Evolutionary conservation across 2,888 invertebrate species (phyloP), one percentile per base, ranked within the genome.

Genomic region (Mylabris sibirica): DNA sequence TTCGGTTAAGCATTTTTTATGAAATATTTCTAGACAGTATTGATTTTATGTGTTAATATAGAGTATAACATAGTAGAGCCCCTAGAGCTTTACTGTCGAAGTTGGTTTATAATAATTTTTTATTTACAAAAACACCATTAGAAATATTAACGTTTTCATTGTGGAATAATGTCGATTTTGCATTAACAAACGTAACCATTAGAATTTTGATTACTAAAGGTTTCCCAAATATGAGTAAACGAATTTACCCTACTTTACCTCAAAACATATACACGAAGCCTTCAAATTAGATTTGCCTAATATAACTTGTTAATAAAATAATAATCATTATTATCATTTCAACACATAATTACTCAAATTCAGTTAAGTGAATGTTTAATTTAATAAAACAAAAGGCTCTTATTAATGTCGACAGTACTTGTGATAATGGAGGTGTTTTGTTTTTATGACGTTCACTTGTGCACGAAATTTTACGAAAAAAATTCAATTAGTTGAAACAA

Each of bases 381-480:
- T 53, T 53, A 53, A 53, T 24, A 24, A 53, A 53, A 53, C 24
- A 53, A 53, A 53, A 11, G 22, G 11, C 53, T 24, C 12, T 53
- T 53, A 20, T 53, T 53, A 24, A 24, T 53, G 53, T 24, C 24
- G 14, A 24, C 24, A 24, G 53, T 49, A 49, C 44, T 44, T 17
- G 44, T 44, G n/a, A 49, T 53, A 53, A 53, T 53, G 53, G 22
- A 24, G 12, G 20, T 53, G 53, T 49, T 53, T 53, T 53, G 53
- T 53, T 53, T 53, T 53, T 53, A 22, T 53, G 20, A 22, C 5
- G 17, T 24, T 53, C 24, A 53, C 24, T 53, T 53, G 12, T 53
- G 53, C 24, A 53, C 53, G 53, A 24, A 24, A 24, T 53, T 12
- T 3, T 24, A 12, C 11, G 24, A 17, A 53, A 53, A 49, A 53